Percentiles rank a stretch among this genome's conserved stretches.
Conservation (phyloP, 2,113 vertebrate genomes). For the Macroglossus sobrinus region DNA sequence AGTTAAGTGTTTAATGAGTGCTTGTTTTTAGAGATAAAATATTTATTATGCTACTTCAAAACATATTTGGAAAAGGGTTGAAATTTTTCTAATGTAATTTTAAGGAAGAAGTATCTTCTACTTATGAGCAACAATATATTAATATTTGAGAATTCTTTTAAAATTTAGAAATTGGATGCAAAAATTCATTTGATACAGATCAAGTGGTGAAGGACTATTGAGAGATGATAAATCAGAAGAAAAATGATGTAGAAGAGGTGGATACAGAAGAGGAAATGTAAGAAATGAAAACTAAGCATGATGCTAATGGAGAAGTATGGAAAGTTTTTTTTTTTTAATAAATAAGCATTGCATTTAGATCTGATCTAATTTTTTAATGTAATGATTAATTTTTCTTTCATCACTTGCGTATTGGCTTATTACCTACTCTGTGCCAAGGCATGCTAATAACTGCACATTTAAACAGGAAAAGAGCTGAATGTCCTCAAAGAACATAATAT, state of each 20-base stretch:
- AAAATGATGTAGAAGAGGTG: neutral
- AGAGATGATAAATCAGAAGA: neutral
- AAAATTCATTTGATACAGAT: neutral
- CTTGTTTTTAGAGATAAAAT: neutral
- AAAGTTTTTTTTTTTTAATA: neutral
- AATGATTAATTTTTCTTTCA: neutral
- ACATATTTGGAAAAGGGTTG: neutral
- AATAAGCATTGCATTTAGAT: neutral
- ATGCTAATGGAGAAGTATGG: neutral
- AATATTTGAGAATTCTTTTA: neutral
- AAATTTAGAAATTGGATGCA: neutral
- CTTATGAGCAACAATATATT: neutral
- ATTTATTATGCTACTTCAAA: neutral
- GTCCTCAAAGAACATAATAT: neutral
- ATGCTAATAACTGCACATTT: neutral
- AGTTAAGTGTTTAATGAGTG: neutral
- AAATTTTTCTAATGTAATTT: neutral
- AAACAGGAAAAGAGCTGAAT: neutral
- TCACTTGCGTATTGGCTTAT: neutral
- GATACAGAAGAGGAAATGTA: neutral
- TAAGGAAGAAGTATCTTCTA: neutral
- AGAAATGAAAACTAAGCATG: neutral
- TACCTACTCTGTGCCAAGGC: neutral
- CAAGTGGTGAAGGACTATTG: neutral
- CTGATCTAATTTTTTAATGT: neutral